Percentiles rank a stretch among this genome's conserved stretches.
phyloP scores from a whole-genome alignment of 1,140 invertebrate species.

The Zaprionus vittiger region DNA sequence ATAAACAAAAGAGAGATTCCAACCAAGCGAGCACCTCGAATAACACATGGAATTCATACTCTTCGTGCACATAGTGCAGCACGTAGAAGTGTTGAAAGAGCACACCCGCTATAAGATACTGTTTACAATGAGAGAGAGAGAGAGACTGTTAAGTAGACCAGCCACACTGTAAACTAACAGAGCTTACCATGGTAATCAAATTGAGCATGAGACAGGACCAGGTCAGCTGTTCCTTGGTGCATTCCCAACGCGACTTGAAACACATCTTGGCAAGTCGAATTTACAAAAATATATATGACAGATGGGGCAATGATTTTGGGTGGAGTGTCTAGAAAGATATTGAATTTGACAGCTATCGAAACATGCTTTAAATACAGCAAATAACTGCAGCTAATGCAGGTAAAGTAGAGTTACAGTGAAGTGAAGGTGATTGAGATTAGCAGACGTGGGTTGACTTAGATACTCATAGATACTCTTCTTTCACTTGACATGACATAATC shows the following conservation, averaged over 20 bases:
- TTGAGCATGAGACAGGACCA: slow-evolving; percentile 34
- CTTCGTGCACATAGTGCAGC: neutral
- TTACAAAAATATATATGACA: slow-evolving; percentile 1
- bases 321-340: neutral
- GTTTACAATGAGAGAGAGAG: neutral
- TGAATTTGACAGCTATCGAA: neutral
- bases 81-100: slow-evolving; percentile 30
- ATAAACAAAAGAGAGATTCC: neutral
- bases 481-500: too few relatives aligned
- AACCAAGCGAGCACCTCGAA: slow-evolving; percentile 19
- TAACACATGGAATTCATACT: slow-evolving; percentile 2
- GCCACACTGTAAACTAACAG: neutral
- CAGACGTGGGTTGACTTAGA: too few relatives aligned
- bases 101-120: slow-evolving; percentile 31
- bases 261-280: slow-evolving; percentile 11
- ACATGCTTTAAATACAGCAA: neutral
- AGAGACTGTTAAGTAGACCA: neutral
- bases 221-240: slow-evolving; percentile 14
- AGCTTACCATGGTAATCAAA: slow-evolving; percentile 21
- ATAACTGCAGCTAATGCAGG: neutral
- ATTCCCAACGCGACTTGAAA: slow-evolving; percentile 22
- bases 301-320: neutral
- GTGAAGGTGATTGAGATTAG: too few relatives aligned
- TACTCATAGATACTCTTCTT: too few relatives aligned
- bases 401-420: too few relatives aligned